phyloP scores from a whole-genome alignment of 2,888 invertebrate genomes.

The Nephrotoma guestfalica region DNA sequence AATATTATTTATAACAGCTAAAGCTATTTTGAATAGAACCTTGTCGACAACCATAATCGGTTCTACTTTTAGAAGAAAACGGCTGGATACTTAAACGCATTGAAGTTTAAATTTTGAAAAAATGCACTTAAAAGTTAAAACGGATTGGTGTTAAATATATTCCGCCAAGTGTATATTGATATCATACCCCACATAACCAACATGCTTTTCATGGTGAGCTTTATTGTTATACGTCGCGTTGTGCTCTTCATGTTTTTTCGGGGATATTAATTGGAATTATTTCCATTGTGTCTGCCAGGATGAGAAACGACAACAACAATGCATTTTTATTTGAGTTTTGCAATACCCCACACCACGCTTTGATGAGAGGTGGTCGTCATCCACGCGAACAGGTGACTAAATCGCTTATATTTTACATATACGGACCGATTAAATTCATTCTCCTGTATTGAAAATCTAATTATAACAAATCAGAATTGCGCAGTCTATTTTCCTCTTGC shows the following conservation, averaged over 20 bases:
- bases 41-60: too few relatives aligned
- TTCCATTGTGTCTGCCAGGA: not conserved
- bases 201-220: not conserved
- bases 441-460: not conserved
- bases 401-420: not conserved
- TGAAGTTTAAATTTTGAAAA: too few relatives aligned
- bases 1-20: too few relatives aligned
- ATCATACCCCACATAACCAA: not conserved
- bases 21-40: too few relatives aligned
- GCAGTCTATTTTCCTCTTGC: not conserved
- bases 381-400: not conserved
- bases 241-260: not conserved
- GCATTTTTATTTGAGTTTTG: not conserved
- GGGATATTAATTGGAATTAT: not conserved
- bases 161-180: not conserved
- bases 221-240: not conserved
- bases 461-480: not conserved
- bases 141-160: not conserved
- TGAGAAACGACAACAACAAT: not conserved
- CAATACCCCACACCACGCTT: not conserved
- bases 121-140: too few relatives aligned
- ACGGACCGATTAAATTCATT: not conserved
- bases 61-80: too few relatives aligned
- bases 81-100: too few relatives aligned
- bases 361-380: not conserved